Evolutionary conservation across 2,797 vertebrate genomes (phyloP), one percentile per base, ranked within the genome.

Genomic region (Lateolabrax maculatus): DNA sequence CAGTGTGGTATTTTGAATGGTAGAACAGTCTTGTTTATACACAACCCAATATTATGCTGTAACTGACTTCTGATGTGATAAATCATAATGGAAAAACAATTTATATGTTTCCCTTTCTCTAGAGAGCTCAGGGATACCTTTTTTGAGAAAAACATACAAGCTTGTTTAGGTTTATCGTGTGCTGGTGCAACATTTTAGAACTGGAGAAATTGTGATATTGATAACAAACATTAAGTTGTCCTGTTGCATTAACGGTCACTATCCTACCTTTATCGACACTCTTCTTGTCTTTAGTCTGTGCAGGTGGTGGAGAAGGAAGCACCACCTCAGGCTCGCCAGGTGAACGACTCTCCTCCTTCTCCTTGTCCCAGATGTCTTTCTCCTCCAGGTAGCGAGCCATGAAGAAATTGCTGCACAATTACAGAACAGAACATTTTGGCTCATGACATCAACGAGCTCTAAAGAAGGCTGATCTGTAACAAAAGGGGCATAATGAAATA

Each of bases 321-420:
- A n/a, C n/a, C 29, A 16, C 23, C 3, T 87, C 81, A 15, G 69
- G 19, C 23, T 72, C 29, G 0, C 36, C 37, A 12, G 36, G 1
- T 19, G 64, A 52, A 46, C 0, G 18, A 9, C 62, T 71, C 48
- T 89, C 87, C 44, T 88, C 82, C 29, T 80, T 65, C 62, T 89
- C 74, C 44, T 13, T 83, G 43, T 70, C 60, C 41, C 0, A 21
- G 29, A 25, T 25, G 2, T 90, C 88, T 61, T 92, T 83, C 43
- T 90, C 80, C 78, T 95, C 93, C 79, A 87, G 71, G 69, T 74
- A 82, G 29, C 80, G 86, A 36, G 81, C 84, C 86, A 63, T 78
- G 58, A 92, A 90, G 87, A 94, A 95, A 79, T 89, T 66, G 39
- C 94, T 96, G 85, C 48, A 43, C 27, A 83, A 23, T 83, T 8